A percentile compares a stretch with the other conserved stretches of the same genome.
Evolutionary conservation across 2,797 vertebrate genomes (phyloP).

Genomic region (Orientallactaga sibirica): DNA sequence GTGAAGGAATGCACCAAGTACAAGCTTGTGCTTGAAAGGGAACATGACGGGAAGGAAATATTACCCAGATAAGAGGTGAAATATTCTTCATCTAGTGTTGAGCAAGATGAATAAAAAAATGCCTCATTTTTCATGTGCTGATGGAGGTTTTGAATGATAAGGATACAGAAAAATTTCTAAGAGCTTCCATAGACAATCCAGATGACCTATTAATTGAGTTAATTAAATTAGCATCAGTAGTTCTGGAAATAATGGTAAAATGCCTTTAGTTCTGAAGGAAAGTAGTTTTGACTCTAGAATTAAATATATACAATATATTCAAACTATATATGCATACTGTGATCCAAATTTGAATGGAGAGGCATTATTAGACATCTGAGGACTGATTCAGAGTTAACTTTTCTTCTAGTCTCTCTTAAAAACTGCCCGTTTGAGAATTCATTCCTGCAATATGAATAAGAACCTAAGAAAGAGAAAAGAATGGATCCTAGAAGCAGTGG

Average conservation of each 20-base stretch:
- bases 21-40: neutral
- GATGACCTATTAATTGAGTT: neutral
- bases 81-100: neutral
- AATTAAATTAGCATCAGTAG: neutral
- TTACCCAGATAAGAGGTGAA: neutral
- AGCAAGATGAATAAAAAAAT: neutral
- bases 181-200: neutral
- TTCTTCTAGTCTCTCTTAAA: neutral
- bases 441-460: neutral
- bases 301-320: neutral
- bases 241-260: neutral
- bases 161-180: neutral
- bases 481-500: neutral
- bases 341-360: neutral
- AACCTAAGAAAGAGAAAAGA: neutral
- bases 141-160: neutral
- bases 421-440: neutral
- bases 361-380: neutral
- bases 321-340: neutral
- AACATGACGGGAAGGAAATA: neutral
- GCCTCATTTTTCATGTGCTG: neutral
- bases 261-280: conserved; percentile 5
- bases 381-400: neutral
- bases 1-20: neutral
- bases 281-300: neutral